Evolutionary conservation across 2,888 invertebrate genomes (phyloP).

Genomic region (Gymnocheta viridis): DNA sequence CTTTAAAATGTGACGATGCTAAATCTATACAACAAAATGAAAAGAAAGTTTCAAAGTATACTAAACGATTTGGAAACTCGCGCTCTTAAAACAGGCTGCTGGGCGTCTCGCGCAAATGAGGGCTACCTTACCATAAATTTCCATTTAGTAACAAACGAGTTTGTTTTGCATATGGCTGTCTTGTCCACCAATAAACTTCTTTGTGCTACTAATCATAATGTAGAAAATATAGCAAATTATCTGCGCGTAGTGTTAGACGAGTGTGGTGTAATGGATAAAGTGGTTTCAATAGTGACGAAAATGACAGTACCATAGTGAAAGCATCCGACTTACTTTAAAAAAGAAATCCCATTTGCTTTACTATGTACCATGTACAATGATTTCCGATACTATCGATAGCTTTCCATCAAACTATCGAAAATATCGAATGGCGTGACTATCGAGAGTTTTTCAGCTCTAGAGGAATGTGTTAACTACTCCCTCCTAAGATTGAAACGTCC

Average conservation of each 20-base stretch:
- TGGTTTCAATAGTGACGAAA: no score
- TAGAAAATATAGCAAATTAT: no score
- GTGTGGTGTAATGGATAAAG: slow-evolving; percentile 35
- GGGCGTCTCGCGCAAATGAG: slow-evolving; percentile 16
- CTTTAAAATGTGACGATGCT: no score
- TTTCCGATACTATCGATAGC: no score
- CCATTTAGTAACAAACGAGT: background rate
- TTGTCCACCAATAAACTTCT: slow-evolving; percentile 27
- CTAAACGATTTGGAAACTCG: slow-evolving; percentile 44
- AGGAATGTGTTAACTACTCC: no score
- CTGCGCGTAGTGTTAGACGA: slow-evolving; percentile 14
- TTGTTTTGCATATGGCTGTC: slow-evolving; percentile 31
- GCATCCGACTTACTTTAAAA: slow-evolving; percentile 12
- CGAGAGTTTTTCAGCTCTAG: no score
- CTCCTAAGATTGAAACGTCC: no score
- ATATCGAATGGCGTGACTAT: no score
- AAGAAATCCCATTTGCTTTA: slow-evolving; percentile 39
- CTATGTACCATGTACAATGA: no score
- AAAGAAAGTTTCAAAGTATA: background rate
- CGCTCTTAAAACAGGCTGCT: slow-evolving; percentile 20
- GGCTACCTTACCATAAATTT: background rate
- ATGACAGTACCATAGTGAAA: slow-evolving; percentile 45
- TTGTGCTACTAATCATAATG: slow-evolving; percentile 5
- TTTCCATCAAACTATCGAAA: no score
- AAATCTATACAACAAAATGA: no score